These are phyloP conservation scores for Molorchus minor DNA, from an alignment of 2,888 invertebrate genomes.

Conservation along the genomic window DNA sequence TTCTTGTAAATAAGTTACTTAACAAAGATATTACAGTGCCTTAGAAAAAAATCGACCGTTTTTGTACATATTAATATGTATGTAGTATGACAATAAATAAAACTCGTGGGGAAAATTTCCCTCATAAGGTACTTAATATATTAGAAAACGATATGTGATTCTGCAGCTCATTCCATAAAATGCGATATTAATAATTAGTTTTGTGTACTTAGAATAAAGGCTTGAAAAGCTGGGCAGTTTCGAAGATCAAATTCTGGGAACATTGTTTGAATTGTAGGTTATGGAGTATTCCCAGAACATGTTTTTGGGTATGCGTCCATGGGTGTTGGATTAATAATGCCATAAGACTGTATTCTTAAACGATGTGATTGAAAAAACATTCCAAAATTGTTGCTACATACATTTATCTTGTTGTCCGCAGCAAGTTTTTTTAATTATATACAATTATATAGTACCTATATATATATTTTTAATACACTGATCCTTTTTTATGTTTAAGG, in stretches of 20 bases:
- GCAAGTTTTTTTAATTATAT: slow-evolving; percentile 18
- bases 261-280: slow-evolving; percentile 7
- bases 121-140: slow-evolving; percentile 12
- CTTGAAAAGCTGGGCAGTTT: slow-evolving; percentile 11
- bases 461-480: slow-evolving; percentile 39
- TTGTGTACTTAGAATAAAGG: slow-evolving; percentile 2
- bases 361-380: slow-evolving; percentile 46
- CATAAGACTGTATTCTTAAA: slow-evolving; percentile 35
- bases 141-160: slow-evolving; percentile 15
- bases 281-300: too few species aligned
- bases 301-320: neutral
- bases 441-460: slow-evolving; percentile 30
- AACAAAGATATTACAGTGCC: slow-evolving; percentile 22
- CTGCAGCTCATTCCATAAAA: slow-evolving; percentile 14
- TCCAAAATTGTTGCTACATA: slow-evolving; percentile 45
- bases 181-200: neutral
- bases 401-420: slow-evolving; percentile 36
- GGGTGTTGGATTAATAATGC: slow-evolving; percentile 7
- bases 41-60: neutral
- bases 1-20: too few species aligned
- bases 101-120: neutral
- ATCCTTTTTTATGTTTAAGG: slow-evolving; percentile 49
- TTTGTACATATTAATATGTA: slow-evolving; percentile 14
- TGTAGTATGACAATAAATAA: slow-evolving; percentile 9
- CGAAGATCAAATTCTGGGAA: slow-evolving; percentile 15